These are phyloP conservation scores for Morone saxatilis DNA, from an alignment of 2,113 vertebrate genomes.

Conservation along the genomic window DNA sequence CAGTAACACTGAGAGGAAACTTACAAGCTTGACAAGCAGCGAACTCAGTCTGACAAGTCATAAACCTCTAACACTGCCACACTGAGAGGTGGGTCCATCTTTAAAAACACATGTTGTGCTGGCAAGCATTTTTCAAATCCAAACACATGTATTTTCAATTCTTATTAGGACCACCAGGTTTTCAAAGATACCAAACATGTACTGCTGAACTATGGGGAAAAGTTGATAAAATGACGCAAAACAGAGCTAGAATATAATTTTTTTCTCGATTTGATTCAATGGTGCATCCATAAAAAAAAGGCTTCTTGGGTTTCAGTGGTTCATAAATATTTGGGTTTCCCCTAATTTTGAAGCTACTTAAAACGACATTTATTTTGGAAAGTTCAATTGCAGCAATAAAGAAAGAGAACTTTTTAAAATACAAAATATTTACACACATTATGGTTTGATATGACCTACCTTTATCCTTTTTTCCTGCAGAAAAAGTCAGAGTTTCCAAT, in stretches of 20 bases:
- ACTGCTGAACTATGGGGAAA: not conserved
- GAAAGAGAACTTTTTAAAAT: not conserved
- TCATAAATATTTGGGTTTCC: not conserved
- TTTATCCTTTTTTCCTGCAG: constrained; percentile 47
- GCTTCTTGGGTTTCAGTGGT: constrained; percentile 5
- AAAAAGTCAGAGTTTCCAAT: constrained; percentile 73
- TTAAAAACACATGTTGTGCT: not conserved
- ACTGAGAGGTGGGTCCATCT: not conserved
- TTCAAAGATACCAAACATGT: constrained; percentile 1
- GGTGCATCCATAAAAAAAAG: not conserved
- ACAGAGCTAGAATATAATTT: not conserved
- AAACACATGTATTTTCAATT: constrained; percentile 5
- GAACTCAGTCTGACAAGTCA: constrained; percentile 25
- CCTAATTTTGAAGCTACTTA: not conserved
- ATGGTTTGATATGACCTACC: constrained; percentile 65
- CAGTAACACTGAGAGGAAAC: not conserved
- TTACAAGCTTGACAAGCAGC: not conserved
- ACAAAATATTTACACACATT: not conserved
- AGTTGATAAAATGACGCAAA: not conserved
- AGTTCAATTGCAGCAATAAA: not conserved
- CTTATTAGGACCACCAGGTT: not conserved
- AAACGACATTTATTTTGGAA: not conserved
- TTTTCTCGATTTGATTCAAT: not conserved
- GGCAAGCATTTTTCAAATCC: constrained; percentile 2
- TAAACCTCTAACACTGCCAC: constrained; percentile 20